These are phyloP conservation scores for Cepphus grylle DNA, from an alignment of 2,113 vertebrate species.

Conservation along the genomic window DNA sequence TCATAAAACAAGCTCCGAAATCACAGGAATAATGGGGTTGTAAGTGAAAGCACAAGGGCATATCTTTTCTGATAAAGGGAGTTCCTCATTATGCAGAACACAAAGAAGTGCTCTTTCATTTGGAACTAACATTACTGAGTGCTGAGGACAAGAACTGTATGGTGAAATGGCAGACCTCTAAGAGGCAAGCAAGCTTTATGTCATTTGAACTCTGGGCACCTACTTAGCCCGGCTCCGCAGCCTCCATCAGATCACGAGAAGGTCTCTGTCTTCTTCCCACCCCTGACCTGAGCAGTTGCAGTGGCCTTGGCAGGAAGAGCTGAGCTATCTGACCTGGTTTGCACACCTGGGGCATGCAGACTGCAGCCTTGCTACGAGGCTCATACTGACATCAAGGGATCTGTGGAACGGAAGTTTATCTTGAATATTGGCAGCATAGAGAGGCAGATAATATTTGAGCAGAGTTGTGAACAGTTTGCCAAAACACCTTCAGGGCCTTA, in stretches of 20 bases:
- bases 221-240: fast-evolving
- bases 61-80: background rate
- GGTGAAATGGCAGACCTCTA: background rate
- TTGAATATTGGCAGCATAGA: constrained; percentile 1
- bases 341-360: background rate
- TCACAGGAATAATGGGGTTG: background rate
- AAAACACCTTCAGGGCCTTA: background rate
- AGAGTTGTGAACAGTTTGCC: background rate
- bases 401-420: background rate
- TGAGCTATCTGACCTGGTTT: background rate
- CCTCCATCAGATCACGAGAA: background rate
- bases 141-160: background rate
- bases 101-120: background rate
- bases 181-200: background rate
- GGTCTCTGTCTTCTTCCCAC: background rate
- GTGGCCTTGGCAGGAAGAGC: background rate
- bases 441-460: background rate
- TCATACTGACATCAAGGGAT: background rate
- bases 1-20: background rate
- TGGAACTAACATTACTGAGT: background rate
- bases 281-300: background rate
- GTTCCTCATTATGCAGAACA: background rate
- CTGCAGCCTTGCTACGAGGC: background rate
- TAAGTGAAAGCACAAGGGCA: background rate
- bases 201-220: background rate